Percentiles rank a stretch among this genome's conserved stretches.
Conservation (phyloP, 1,140 invertebrate genomes). For the Euwallacea similis region DNA sequence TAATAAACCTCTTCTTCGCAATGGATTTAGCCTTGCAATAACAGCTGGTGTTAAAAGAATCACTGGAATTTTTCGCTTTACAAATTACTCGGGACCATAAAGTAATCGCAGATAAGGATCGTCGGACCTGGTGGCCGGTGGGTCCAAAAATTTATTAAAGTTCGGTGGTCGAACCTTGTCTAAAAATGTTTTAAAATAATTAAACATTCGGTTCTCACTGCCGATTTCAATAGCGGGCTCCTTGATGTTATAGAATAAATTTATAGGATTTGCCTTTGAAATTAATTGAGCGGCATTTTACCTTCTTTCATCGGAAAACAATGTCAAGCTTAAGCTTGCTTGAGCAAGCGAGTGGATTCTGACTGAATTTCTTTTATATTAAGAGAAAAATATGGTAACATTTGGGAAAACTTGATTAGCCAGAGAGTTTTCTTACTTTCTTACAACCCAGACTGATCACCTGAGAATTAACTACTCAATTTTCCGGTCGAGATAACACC, state of each 20-base stretch:
- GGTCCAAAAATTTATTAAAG: conserved; percentile 5
- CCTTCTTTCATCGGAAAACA: too few relatives aligned
- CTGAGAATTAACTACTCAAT: too few relatives aligned
- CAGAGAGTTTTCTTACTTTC: too few relatives aligned
- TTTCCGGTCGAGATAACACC: too few relatives aligned
- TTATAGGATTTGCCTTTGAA: background rate
- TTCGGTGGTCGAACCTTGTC: background rate
- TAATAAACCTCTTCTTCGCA: conserved; percentile 5
- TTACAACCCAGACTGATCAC: too few relatives aligned
- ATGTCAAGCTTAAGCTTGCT: too few relatives aligned
- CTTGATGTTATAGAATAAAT: background rate
- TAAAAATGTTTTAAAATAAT: conserved; percentile 1
- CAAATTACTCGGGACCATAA: too few relatives aligned
- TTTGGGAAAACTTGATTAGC: too few relatives aligned
- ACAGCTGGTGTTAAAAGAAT: background rate
- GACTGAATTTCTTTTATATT: too few relatives aligned
- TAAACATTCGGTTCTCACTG: background rate
- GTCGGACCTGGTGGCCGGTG: background rate
- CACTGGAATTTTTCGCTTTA: background rate
- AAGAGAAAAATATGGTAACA: too few relatives aligned
- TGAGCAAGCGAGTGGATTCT: too few relatives aligned
- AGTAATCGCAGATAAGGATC: background rate
- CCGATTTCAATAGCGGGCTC: background rate
- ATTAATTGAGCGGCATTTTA: conserved; percentile 3
- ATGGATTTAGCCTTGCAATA: background rate